These are phyloP conservation scores for Agrotis exclamationis DNA, from an alignment of 2,888 invertebrate species.

Conservation along the genomic window DNA sequence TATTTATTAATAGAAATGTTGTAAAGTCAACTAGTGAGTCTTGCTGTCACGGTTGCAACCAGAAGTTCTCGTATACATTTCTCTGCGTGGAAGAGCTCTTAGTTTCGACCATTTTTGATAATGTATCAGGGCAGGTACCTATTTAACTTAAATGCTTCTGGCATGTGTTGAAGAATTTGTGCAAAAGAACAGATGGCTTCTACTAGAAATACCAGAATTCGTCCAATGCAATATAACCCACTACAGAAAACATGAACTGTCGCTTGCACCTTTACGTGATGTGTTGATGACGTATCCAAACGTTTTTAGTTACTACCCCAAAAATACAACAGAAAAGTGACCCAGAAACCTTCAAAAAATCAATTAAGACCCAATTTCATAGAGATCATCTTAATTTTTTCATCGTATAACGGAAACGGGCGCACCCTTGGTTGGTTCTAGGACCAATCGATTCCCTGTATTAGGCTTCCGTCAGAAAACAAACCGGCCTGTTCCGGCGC, in stretches of 20 bases:
- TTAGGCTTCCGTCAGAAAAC: slow-evolving; percentile 88
- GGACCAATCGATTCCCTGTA: slow-evolving; percentile 88
- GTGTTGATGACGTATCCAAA: neutral
- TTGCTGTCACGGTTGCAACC: too few relatives aligned
- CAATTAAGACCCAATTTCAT: slow-evolving; percentile 58
- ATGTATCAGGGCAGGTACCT: too few relatives aligned
- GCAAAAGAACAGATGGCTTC: neutral
- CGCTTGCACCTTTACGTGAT: neutral
- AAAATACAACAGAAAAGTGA: slow-evolving; percentile 1
- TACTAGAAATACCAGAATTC: neutral
- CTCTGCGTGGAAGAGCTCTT: too few relatives aligned
- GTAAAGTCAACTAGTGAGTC: too few relatives aligned
- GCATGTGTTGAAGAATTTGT: neutral
- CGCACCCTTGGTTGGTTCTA: slow-evolving; percentile 79
- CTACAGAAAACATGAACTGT: neutral
- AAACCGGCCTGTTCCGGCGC: slow-evolving; percentile 83
- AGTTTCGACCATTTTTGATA: too few relatives aligned
- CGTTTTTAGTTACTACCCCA: neutral
- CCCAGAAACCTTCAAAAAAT: slow-evolving; percentile 26
- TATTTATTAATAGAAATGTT: too few relatives aligned
- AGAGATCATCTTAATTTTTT: slow-evolving; percentile 70
- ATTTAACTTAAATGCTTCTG: neutral
- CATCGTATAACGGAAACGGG: slow-evolving; percentile 77
- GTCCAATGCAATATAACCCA: too few relatives aligned
- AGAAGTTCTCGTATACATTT: too few relatives aligned